Percentiles rank a stretch among this genome's conserved stretches.
These are phyloP conservation scores for Triplophysa bombifrons DNA, from an alignment of 2,797 vertebrate species.

Conservation along the genomic window DNA sequence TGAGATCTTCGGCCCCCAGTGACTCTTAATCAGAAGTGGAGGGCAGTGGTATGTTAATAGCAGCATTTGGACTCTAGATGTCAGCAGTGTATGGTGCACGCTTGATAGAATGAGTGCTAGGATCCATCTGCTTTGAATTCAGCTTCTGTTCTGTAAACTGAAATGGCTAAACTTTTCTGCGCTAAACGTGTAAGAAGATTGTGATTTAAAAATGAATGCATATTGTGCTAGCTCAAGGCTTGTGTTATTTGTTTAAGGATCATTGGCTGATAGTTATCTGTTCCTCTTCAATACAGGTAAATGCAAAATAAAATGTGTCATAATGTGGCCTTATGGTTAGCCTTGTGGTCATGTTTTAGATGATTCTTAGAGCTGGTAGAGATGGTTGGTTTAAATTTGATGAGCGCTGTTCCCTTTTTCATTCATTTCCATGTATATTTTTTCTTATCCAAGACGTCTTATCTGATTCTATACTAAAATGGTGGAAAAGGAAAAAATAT, in stretches of 20 bases:
- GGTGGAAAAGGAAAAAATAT: too few relatives aligned
- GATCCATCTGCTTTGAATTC: neutral
- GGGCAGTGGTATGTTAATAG: constrained; percentile 21
- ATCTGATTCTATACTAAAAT: too few relatives aligned
- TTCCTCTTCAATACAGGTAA: neutral
- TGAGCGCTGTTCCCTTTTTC: too few relatives aligned
- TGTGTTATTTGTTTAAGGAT: neutral
- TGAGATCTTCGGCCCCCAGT: constrained; percentile 33
- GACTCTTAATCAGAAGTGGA: constrained; percentile 23
- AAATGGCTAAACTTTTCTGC: neutral
- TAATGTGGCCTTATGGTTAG: too few relatives aligned
- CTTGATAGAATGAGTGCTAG: neutral
- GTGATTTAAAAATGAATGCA: neutral
- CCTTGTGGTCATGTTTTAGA: too few relatives aligned
- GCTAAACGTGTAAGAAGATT: neutral
- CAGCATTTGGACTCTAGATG: constrained; percentile 56
- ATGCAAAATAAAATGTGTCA: too few relatives aligned
- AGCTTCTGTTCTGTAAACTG: neutral
- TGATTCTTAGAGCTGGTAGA: too few relatives aligned
- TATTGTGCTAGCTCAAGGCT: neutral
- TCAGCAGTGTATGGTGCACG: constrained; percentile 55
- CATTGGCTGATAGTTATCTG: neutral
- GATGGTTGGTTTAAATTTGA: too few relatives aligned
- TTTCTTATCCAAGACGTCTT: too few relatives aligned
- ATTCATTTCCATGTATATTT: too few relatives aligned